Base-by-base conservation (phyloP, 2,888 invertebrate genomes). In the Drosophila aldrichi region DNA sequence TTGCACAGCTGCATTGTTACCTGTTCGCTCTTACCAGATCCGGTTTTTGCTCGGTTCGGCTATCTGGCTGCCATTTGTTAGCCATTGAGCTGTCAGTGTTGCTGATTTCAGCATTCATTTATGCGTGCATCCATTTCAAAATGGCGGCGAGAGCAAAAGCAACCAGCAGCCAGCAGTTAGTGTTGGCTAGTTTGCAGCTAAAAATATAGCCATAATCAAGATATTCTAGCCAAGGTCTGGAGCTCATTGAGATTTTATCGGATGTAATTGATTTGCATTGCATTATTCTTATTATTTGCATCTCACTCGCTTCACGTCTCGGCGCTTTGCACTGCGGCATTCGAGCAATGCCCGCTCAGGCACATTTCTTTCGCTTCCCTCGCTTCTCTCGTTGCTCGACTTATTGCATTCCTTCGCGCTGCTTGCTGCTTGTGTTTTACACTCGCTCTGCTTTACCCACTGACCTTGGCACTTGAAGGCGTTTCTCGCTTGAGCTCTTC, bases 41-140 rank as follows among this genome's bases (percentile, higher is more conserved):
- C 20, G 56, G 32, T 41, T 56, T 58, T 58, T 54, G 46, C 25
- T 51, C n/a, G n/a, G 18, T 34, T 29, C 25, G 43, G 58, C 40
- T 81, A 77, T 69, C 69, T 80, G 61, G 54, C 51, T 29, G n/a
- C 55, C 62, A 80, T 79, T 80, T 74, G 73, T 67, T 66, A 62
- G 63, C 58, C 70, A 49, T 61, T 59, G 79, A 54, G 68, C 68
- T 69, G 78, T 78, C 74, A 43, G 64, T 54, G 58, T 40, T 74
- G 76, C 72, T 81, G 78, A 86, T 79, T 79, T 83, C 84, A 64
- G 69, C 70, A 70, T 66, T 75, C 82, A 69, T 81, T 81, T 79
- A 74, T 69, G 74, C 73, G 71, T 80, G 78, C 57, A 69, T 63
- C 40, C 67, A 72, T 70, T 70, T 59, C 43, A 46, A 60, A 76